These are phyloP conservation scores for Conger conger DNA, from an alignment of 2,113 vertebrate species.

Conservation along the genomic window DNA sequence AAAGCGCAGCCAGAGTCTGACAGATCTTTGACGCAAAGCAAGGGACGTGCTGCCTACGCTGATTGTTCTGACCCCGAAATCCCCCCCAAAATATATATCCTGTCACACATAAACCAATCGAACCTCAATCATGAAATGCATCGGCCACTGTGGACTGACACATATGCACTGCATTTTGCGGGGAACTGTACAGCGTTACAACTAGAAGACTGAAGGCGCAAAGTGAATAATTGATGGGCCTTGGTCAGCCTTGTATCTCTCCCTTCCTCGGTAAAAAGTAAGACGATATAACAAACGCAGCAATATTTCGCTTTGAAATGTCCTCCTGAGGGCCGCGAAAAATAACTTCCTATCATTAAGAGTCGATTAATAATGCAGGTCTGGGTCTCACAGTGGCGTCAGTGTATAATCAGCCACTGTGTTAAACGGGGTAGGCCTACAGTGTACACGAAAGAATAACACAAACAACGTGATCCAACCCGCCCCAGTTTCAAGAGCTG, in stretches of 20 bases:
- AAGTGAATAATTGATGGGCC: constrained; percentile 44
- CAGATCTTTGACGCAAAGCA: constrained; percentile 33
- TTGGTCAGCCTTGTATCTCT: background rate
- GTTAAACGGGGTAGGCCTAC: constrained; percentile 65
- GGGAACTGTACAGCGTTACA: background rate
- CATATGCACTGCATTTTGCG: background rate
- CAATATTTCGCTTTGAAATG: constrained; percentile 67
- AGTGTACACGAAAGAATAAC: constrained; percentile 34
- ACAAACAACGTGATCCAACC: background rate
- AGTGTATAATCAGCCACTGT: constrained; percentile 64
- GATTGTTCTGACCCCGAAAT: constrained; percentile 26
- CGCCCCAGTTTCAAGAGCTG: background rate
- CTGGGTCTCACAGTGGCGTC: constrained; percentile 62
- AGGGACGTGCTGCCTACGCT: background rate
- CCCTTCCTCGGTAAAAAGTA: constrained; percentile 44
- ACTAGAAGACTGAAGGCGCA: constrained; percentile 56
- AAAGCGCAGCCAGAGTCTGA: constrained; percentile 40
- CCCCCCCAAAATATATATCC: constrained; percentile 34
- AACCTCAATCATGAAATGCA: constrained; percentile 5
- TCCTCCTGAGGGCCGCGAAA: constrained; percentile 74
- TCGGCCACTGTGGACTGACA: background rate
- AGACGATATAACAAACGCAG: constrained; percentile 64
- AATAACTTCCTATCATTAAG: constrained; percentile 77
- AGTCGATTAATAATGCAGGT: constrained; percentile 71
- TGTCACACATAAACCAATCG: background rate